Evolutionary conservation across 2,113 vertebrate species (phyloP), one percentile per base, ranked within the genome.

Genomic region (Nansenia antarctica): DNA sequence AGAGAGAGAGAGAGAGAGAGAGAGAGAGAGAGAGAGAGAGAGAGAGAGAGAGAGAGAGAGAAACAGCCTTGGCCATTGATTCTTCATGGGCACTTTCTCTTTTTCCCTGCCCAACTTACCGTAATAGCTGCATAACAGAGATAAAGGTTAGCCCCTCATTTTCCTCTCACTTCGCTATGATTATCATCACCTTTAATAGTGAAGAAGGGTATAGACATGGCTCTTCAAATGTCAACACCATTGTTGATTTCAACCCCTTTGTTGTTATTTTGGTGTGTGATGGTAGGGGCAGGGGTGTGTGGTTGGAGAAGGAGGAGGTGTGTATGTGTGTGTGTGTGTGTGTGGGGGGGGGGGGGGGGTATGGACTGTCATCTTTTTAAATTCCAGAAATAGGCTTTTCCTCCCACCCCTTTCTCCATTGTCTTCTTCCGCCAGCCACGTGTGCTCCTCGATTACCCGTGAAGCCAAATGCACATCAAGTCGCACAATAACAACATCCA

Each of bases 401-500:
- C 45, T 72, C 29, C 70, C 39, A 72, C 76, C 63, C 24, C n/a
- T 18, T 66, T 29, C 30, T 35, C 47, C 77, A 84, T 89, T 90
- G 85, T 88, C 70, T 90, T 70, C 66, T 58, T 59, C 49, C 30
- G 73, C 64, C 75, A 81, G 82, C 88, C 86, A 88, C 87, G 67
- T 87, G 85, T 63, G 78, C 85, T 85, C 86, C 60, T 49, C 78
- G 81, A 80, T 6, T n/a, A 79, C 81, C 78, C 67, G n/a, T 59
- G 73, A 79, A 76, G 81, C 85, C 81, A 83, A 88, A 72, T 55
- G 62, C 65, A 78, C 67, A 79, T 88, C 76, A 82, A 82, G 73
- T 62, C 65, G 26, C 82, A 90, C 84, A 90, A 89, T 85, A 88
- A 87, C 77, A 85, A 92, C 88, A 90, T 85, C 82, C 86, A 75